These are phyloP conservation scores for Symphodus melops DNA, from an alignment of 2,113 vertebrate genomes.

Conservation along the genomic window DNA sequence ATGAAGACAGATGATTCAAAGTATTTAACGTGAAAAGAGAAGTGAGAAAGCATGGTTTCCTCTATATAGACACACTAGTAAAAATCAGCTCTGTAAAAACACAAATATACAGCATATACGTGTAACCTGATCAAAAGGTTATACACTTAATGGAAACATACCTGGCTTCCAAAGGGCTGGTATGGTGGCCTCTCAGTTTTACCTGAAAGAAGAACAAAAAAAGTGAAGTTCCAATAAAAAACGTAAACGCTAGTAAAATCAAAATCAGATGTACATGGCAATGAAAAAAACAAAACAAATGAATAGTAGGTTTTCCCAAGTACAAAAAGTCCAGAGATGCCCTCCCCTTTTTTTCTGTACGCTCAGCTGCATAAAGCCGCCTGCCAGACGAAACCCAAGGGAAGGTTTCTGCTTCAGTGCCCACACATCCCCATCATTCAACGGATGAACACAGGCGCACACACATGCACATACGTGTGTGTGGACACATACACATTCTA, in stretches of 20 bases:
- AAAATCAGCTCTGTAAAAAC: neutral
- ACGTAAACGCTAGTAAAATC: conserved; percentile 10
- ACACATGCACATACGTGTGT: neutral
- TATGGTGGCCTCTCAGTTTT: conserved; percentile 91
- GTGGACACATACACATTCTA: conserved; percentile 51
- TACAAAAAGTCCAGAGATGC: conserved; percentile 70
- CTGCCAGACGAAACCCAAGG: conserved; percentile 74
- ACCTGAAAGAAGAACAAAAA: conserved; percentile 82
- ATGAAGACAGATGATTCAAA: conserved; percentile 51
- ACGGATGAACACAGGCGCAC: conserved; percentile 61
- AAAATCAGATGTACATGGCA: conserved; percentile 21
- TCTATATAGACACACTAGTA: conserved; percentile 23
- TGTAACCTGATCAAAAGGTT: neutral
- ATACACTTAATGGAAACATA: conserved; percentile 52
- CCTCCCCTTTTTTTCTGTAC: conserved; percentile 67
- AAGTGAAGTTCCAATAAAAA: conserved; percentile 15
- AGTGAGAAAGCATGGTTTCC: conserved; percentile 54
- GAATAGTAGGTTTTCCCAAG: conserved; percentile 67
- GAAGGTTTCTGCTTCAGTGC: conserved; percentile 77
- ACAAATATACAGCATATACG: neutral
- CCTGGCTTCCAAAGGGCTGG: conserved; percentile 89
- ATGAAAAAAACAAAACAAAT: conserved; percentile 47
- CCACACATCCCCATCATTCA: conserved; percentile 67
- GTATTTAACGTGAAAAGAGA: conserved; percentile 56
- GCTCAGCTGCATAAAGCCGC: conserved; percentile 79